These are phyloP conservation scores for Craniophora ligustri DNA, from an alignment of 2,888 invertebrate species.

Conservation along the genomic window DNA sequence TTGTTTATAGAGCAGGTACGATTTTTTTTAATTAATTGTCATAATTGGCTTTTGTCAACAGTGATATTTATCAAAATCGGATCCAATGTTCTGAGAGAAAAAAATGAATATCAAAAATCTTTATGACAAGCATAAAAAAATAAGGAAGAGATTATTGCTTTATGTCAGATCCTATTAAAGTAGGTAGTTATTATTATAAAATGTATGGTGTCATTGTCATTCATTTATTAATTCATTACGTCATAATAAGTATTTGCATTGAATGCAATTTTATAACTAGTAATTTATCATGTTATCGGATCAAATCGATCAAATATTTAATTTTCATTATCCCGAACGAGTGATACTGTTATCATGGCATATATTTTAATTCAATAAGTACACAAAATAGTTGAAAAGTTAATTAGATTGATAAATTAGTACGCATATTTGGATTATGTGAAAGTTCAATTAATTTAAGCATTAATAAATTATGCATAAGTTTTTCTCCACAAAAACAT, in stretches of 20 bases:
- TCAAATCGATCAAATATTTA: slow-evolving; percentile 35
- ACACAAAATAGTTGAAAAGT: not conserved
- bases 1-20: too few relatives aligned
- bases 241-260: slow-evolving; percentile 7
- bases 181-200: too few relatives aligned
- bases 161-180: not conserved
- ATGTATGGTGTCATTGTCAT: too few relatives aligned
- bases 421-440: not conserved
- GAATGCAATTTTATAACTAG: slow-evolving; percentile 19
- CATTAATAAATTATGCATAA: too few relatives aligned
- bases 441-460: not conserved
- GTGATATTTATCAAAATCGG: too few relatives aligned
- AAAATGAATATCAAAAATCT: too few relatives aligned
- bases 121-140: too few relatives aligned
- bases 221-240: not conserved
- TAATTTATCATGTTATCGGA: slow-evolving; percentile 24
- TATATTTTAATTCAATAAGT: slow-evolving; percentile 3
- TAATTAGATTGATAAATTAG: not conserved
- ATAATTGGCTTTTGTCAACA: too few relatives aligned
- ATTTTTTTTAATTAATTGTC: too few relatives aligned
- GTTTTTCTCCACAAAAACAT: too few relatives aligned
- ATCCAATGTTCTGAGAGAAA: too few relatives aligned
- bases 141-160: too few relatives aligned
- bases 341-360: slow-evolving; percentile 17
- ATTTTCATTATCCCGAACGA: slow-evolving; percentile 26